Evolutionary conservation across 2,888 invertebrate species (phyloP).

Genomic region (Tuta absoluta): DNA sequence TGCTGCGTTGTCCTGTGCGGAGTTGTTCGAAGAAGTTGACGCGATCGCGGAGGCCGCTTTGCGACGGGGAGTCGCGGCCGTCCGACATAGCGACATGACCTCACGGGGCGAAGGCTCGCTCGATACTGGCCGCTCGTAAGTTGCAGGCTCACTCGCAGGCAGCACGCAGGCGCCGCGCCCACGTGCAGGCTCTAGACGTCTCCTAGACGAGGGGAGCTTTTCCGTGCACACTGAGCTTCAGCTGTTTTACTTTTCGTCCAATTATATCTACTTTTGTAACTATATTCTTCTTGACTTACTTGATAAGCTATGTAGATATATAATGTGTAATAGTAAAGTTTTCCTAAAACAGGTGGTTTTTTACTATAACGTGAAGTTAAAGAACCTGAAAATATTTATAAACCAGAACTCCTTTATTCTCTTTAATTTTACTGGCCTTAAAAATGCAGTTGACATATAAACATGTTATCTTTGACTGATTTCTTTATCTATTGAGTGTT

Average conservation of each 20-base stretch:
- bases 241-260: not conserved
- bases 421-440: not conserved
- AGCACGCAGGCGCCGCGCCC: constrained; percentile 35
- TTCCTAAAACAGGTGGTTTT: no score
- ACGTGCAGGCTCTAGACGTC: constrained; percentile 38
- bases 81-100: constrained; percentile 79
- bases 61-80: constrained; percentile 78
- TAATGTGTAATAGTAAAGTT: no score
- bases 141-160: constrained; percentile 34
- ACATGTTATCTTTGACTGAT: constrained; percentile 12
- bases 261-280: not conserved
- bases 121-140: constrained; percentile 65
- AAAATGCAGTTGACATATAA: not conserved
- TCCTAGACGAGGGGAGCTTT: constrained; percentile 33
- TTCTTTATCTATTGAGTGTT: not conserved
- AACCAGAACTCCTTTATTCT: not conserved
- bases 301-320: not conserved
- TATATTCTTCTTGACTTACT: not conserved
- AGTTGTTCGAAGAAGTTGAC: constrained; percentile 91
- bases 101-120: constrained; percentile 72
- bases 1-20: constrained; percentile 82
- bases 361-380: no score
- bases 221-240: constrained; percentile 21
- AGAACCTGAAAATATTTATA: no score
- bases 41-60: constrained; percentile 84